Evolutionary conservation across 2,888 invertebrate genomes (phyloP).

Genomic region (Eupithecia subumbrata): DNA sequence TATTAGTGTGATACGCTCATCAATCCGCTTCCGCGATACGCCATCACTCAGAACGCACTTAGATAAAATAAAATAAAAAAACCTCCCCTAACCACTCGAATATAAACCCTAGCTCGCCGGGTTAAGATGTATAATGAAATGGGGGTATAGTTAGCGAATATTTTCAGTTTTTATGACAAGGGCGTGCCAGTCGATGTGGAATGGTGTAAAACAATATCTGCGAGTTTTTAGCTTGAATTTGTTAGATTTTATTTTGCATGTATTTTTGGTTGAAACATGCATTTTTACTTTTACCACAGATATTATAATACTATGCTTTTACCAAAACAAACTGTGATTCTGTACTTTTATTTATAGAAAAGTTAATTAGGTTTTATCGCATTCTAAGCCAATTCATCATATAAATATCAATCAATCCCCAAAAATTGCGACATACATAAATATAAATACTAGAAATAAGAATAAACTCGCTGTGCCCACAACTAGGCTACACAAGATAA

Average conservation of each 20-base stretch:
- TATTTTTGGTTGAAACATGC: conserved; percentile 33
- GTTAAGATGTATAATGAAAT: background rate
- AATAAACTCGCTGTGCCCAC: too few species aligned
- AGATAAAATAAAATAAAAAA: conserved; percentile 14
- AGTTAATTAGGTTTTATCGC: too few species aligned
- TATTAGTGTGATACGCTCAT: background rate
- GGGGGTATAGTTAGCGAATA: conserved; percentile 44
- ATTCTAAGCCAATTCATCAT: too few species aligned
- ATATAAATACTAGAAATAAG: too few species aligned
- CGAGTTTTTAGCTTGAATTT: conserved; percentile 15
- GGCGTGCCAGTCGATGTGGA: conserved; percentile 42
- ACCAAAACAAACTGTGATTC: too few species aligned
- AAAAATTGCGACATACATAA: too few species aligned
- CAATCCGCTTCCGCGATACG: background rate
- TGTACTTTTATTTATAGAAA: too few species aligned
- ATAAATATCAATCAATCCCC: too few species aligned
- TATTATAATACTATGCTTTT: too few species aligned
- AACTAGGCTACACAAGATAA: too few species aligned
- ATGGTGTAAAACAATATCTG: conserved; percentile 37
- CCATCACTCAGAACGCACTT: background rate
- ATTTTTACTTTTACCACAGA: background rate
- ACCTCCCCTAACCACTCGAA: conserved; percentile 8
- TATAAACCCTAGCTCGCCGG: conserved; percentile 1
- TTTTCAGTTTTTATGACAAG: conserved; percentile 56
- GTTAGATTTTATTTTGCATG: background rate